Evolutionary conservation across 1,140 invertebrate genomes (phyloP), one percentile per base, ranked within the genome.

Genomic region (Conopomorpha cramerella): DNA sequence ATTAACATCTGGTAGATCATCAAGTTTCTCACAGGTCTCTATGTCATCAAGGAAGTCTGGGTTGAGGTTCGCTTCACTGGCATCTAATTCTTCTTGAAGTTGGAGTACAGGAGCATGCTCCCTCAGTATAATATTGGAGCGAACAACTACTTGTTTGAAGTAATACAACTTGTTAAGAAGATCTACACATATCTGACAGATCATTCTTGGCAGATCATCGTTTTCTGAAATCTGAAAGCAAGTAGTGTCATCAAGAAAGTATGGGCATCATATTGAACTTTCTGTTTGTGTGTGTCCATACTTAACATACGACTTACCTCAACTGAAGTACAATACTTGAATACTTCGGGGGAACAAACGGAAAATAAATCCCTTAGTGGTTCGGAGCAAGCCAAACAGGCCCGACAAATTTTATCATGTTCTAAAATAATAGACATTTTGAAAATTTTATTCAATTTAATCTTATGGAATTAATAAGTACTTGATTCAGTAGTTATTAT

Each of bases 311-410:
- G 34, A 32, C 40, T 53, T 55, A 77, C 77, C 51, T 77, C 66
- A 17, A 79, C 60, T 23, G 77, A 76, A 30, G 77, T 79, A 34
- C 77, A 79, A 41, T 67, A 79, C 29, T 70, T 67, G 38, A 70
- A 79, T 12, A 76, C 54, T 42, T 74, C 71, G 31, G 63, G 47
- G 16, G 71, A 59, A 45, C 68, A 76, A 35, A 61, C 57, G 17
- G 47, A 47, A 55, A 78, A 77, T 43, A 79, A 59, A 38, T 78
- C 59, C 28, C 60, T 68, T 25, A 76, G 41, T 8, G 63, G 68
- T 3, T 59, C 68, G 8, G 49, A 34, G 23, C 64, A 59, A 15
- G 62, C 55, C 36, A 79, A 50, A 60, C 77, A 79, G 30, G 71
- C 67, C 16, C 77, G 53, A 34, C 77, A 79, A 42, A 77, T 59